phyloP scores from a whole-genome alignment of 30 jellyfish, hydroid and myxozoan genomes.

The Cassiopea xamachana region DNA sequence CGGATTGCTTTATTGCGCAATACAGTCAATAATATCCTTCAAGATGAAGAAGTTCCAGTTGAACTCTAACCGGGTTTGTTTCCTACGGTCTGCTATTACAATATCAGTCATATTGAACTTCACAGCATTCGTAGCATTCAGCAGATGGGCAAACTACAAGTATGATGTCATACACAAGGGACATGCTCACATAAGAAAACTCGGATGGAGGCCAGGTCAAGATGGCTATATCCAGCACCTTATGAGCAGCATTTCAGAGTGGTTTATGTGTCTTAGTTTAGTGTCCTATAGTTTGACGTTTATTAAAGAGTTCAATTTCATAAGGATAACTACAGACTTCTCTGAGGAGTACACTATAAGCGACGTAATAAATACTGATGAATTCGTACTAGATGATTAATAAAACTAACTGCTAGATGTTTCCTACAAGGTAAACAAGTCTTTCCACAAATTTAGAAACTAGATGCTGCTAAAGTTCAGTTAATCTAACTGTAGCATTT shows the following conservation, averaged over 20 bases:
- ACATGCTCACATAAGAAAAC: conserved; percentile 38
- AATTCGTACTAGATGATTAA: neutral
- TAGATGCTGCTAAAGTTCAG: no score
- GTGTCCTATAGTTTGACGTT: conserved; percentile 74
- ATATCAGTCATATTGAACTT: conserved; percentile 64
- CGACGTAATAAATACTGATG: conserved; percentile 48
- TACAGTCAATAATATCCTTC: conserved; percentile 74
- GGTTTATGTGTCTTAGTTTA: conserved; percentile 89
- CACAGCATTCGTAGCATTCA: conserved; percentile 59
- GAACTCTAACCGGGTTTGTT: conserved; percentile 64
- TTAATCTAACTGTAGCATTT: no score
- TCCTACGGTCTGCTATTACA: conserved; percentile 64
- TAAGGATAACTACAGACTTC: conserved; percentile 84
- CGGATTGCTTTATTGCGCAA: conserved; percentile 77
- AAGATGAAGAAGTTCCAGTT: conserved; percentile 66
- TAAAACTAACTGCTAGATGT: neutral
- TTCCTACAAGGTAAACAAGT: neutral
- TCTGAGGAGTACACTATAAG: conserved; percentile 71
- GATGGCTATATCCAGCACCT: conserved; percentile 86
- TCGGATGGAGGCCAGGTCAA: conserved; percentile 88
- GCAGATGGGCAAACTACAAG: conserved; percentile 66
- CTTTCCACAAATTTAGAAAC: no score
- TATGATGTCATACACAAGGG: conserved; percentile 41
- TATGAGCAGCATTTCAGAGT: conserved; percentile 77
- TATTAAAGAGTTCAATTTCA: conserved; percentile 72